phyloP scores from a whole-genome alignment of 2,888 invertebrate species.

The Coelopa pilipes region DNA sequence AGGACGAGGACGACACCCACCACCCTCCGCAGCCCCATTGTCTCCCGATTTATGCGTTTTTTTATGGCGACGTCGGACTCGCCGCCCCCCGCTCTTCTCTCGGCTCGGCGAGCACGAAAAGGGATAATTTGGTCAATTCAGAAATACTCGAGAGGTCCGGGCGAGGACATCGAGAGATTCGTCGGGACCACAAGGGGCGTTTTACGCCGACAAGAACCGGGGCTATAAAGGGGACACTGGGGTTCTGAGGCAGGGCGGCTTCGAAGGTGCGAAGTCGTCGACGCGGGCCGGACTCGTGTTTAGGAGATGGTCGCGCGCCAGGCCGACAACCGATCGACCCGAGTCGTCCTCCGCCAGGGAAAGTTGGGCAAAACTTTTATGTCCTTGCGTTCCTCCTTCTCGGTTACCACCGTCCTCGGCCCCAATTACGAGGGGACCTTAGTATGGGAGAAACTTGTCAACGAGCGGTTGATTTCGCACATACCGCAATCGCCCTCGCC shows the following conservation, averaged over 20 bases:
- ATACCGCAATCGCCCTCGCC: background rate
- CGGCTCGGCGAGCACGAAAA: slow-evolving; percentile 43
- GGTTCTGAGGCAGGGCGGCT: too few species aligned
- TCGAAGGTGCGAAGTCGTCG: slow-evolving; percentile 9
- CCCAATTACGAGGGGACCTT: background rate
- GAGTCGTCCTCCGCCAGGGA: background rate
- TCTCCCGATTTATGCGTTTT: background rate
- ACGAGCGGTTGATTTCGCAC: slow-evolving; percentile 1
- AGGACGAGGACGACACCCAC: too few species aligned
- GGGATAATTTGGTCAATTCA: slow-evolving; percentile 47
- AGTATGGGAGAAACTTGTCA: background rate
- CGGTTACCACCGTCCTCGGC: too few species aligned
- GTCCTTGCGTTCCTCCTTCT: background rate
- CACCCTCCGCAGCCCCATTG: too few species aligned
- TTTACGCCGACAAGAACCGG: background rate
- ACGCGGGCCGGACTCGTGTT: background rate
- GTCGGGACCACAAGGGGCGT: too few species aligned
- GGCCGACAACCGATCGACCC: too few species aligned
- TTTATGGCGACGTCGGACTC: background rate
- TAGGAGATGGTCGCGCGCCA: background rate
- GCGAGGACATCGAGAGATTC: background rate
- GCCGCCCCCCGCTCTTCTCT: too few species aligned
- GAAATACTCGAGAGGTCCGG: slow-evolving; percentile 2
- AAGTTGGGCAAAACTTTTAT: slow-evolving; percentile 11
- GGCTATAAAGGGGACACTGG: background rate